Evolutionary conservation across 2,113 vertebrate species (phyloP).

Genomic region (Nanger granti): DNA sequence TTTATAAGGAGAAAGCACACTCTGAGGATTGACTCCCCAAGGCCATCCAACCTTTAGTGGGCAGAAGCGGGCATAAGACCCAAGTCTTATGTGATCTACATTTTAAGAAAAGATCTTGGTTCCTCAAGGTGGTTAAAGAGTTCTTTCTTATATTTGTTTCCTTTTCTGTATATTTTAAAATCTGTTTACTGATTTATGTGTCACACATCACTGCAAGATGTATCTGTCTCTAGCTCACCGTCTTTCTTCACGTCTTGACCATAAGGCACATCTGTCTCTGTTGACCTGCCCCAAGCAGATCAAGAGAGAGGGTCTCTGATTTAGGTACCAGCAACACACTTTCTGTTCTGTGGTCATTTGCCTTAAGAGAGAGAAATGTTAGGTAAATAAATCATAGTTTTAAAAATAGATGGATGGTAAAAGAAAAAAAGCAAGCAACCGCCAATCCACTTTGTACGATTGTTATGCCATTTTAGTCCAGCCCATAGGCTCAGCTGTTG

Average conservation of each 20-base stretch:
- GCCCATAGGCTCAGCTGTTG: not conserved
- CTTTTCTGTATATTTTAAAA: not conserved
- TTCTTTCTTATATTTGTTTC: not conserved
- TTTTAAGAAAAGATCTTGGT: not conserved
- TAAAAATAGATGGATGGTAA: not conserved
- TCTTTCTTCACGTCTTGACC: not conserved
- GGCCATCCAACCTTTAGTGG: not conserved
- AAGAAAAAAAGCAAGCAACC: not conserved
- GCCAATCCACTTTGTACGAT: not conserved
- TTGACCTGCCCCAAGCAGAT: not conserved
- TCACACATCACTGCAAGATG: not conserved
- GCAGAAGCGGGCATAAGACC: not conserved
- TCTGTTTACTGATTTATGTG: not conserved
- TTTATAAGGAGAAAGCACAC: not conserved
- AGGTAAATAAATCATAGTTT: not conserved
- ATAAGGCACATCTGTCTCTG: not conserved
- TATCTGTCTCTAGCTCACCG: not conserved
- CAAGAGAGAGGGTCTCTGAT: not conserved
- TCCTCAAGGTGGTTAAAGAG: not conserved
- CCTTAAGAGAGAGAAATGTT: not conserved
- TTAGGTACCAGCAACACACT: not conserved
- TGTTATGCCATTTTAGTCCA: not conserved
- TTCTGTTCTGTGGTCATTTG: not conserved
- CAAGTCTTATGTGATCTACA: not conserved
- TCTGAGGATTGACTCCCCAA: not conserved